phyloP scores from a whole-genome alignment of 2,888 invertebrate genomes.

The Baronia brevicornis region DNA sequence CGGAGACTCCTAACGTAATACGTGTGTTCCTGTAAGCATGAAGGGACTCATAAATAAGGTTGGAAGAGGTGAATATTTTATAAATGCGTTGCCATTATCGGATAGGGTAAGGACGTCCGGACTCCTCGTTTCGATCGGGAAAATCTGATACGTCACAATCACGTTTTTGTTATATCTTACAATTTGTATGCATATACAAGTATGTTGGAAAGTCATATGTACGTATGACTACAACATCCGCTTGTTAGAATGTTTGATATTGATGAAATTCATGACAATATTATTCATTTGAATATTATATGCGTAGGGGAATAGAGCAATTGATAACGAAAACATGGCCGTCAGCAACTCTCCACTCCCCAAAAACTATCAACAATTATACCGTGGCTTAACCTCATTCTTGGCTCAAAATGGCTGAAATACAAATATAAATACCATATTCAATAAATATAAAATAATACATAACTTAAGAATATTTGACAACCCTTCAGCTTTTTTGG shows the following conservation, averaged over 20 bases:
- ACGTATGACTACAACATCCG: conserved; percentile 3
- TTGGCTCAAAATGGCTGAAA: no score
- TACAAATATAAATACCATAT: no score
- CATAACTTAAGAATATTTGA: no score
- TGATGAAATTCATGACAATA: no score
- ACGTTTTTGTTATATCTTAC: conserved; percentile 20
- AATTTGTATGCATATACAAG: conserved; percentile 4
- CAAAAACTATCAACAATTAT: no score
- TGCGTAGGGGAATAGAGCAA: no score
- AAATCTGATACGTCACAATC: conserved; percentile 37
- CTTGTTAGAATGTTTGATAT: background rate
- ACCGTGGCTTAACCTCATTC: no score
- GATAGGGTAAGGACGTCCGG: conserved; percentile 54
- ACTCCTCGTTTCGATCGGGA: conserved; percentile 36
- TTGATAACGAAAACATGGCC: no score
- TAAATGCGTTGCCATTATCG: conserved; percentile 55
- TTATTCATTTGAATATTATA: no score
- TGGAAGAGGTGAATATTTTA: conserved; percentile 58
- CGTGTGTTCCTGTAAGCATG: conserved; percentile 40
- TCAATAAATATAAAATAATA: no score
- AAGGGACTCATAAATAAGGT: conserved; percentile 57
- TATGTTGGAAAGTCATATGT: conserved; percentile 1
- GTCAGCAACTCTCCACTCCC: no score
- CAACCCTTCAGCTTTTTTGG: no score
- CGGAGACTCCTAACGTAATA: conserved; percentile 30